phyloP scores from a whole-genome alignment of 2,113 vertebrate species.

The Alaudala cheleensis region DNA sequence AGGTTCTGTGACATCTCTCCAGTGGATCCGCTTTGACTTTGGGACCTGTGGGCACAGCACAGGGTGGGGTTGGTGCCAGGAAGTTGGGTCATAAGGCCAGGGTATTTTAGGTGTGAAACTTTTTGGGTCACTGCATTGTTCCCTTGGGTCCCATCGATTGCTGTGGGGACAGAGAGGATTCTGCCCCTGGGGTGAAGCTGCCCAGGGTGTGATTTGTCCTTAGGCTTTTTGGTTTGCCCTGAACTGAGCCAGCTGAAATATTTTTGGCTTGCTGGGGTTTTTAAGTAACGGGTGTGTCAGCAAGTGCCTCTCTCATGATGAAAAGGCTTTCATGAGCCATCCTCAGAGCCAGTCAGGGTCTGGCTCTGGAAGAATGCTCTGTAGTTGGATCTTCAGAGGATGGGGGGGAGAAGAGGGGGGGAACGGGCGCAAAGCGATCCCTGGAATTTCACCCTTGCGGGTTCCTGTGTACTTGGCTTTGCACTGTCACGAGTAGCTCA shows the following conservation, averaged over 20 bases:
- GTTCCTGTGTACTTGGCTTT: background rate
- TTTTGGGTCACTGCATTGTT: background rate
- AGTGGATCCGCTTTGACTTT: background rate
- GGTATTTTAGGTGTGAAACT: background rate
- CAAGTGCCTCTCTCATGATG: conserved; percentile 34
- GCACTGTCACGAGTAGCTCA: background rate
- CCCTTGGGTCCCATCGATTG: accelerated
- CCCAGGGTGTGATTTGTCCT: background rate
- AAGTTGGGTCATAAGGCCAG: background rate
- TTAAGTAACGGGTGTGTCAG: conserved; percentile 61
- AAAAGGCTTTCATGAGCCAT: conserved; percentile 15
- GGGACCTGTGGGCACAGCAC: background rate
- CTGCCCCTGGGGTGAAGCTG: background rate
- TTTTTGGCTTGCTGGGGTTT: conserved; percentile 56
- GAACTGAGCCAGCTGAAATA: background rate
- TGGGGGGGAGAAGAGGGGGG: background rate
- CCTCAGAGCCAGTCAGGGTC: conserved; percentile 4
- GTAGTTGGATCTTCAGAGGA: conserved; percentile 13
- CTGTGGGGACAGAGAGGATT: background rate
- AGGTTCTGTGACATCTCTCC: background rate
- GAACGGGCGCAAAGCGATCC: background rate
- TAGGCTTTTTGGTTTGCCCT: background rate
- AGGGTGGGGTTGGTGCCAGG: background rate
- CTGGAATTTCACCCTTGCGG: conserved; percentile 29
- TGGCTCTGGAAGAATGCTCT: conserved; percentile 32